These are phyloP conservation scores for Acipenser transmontanus DNA, from an alignment of 2,797 vertebrate species.

Conservation along the genomic window DNA sequence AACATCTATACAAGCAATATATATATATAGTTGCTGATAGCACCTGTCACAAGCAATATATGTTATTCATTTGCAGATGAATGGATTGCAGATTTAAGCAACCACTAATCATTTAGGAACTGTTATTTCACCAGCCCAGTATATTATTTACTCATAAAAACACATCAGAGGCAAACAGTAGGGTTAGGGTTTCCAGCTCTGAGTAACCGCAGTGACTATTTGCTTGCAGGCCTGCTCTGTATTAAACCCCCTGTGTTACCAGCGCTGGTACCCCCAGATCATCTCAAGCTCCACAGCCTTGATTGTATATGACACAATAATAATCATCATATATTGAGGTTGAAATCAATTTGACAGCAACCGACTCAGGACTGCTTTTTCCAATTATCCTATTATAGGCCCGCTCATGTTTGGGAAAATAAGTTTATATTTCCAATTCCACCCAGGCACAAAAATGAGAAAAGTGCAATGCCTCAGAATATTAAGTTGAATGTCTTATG, in stretches of 20 bases:
- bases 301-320: constrained; percentile 60
- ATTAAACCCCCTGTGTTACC: constrained; percentile 42
- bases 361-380: constrained; percentile 47
- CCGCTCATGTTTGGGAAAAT: constrained; percentile 36
- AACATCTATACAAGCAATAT: too few relatives aligned
- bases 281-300: constrained; percentile 41
- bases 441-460: constrained; percentile 27
- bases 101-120: not conserved
- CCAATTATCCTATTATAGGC: constrained; percentile 52
- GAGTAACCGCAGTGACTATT: constrained; percentile 29
- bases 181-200: not conserved
- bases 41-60: not conserved
- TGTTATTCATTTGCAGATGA: not conserved
- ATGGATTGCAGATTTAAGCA: constrained; percentile 27
- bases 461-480: not conserved
- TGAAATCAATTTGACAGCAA: constrained; percentile 50
- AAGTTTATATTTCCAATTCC: constrained; percentile 43
- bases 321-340: constrained; percentile 49
- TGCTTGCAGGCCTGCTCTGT: constrained; percentile 33
- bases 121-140: constrained; percentile 7
- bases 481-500: not conserved
- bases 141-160: constrained; percentile 1
- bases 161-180: not conserved
- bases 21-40: too few relatives aligned
- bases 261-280: constrained; percentile 37